Conservation (phyloP, 1,140 invertebrate species). For the Aphidius gifuensis region DNA sequence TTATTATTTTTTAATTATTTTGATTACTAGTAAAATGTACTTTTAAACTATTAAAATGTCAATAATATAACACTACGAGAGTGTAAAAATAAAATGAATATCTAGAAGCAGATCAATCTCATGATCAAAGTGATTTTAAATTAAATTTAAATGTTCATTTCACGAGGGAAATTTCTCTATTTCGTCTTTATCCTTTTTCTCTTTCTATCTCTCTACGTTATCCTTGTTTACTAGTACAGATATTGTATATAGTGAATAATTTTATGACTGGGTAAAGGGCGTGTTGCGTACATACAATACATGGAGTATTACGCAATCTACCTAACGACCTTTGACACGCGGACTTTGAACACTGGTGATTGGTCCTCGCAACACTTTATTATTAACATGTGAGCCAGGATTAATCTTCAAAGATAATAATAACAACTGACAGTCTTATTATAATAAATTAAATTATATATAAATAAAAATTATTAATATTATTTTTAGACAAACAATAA, state of each 20-base stretch:
- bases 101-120: not conserved
- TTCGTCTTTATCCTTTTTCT: no score
- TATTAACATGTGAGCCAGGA: constrained; percentile 19
- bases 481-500: not conserved
- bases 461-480: no score
- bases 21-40: no score
- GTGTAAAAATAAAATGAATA: not conserved
- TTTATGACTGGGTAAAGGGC: not conserved
- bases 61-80: constrained; percentile 8
- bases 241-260: no score
- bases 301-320: constrained; percentile 32
- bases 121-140: constrained; percentile 1
- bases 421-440: no score
- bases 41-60: not conserved
- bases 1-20: no score
- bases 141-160: constrained; percentile 7
- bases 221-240: no score
- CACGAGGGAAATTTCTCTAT: not conserved
- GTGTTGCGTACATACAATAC: constrained; percentile 13
- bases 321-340: constrained; percentile 31
- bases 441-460: no score
- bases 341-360: constrained; percentile 12
- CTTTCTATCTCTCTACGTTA: no score
- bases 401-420: constrained; percentile 9
- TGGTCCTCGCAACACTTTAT: constrained; percentile 12